phyloP scores from a whole-genome alignment of 2,888 invertebrate genomes.

The Ochropacha duplaris region DNA sequence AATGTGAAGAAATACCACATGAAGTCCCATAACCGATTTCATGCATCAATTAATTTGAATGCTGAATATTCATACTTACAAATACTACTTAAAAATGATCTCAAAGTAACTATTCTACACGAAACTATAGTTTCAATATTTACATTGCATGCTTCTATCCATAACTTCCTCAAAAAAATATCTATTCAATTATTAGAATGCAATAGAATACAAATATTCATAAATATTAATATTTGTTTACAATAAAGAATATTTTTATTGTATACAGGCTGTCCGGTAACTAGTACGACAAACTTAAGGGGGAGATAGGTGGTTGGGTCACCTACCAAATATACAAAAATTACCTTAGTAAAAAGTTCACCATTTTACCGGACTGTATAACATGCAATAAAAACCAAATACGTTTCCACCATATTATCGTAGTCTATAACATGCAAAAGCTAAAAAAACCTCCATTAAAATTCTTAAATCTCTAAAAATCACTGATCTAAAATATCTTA shows the following conservation, averaged over 20 bases:
- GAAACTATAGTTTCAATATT: not conserved
- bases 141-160: not conserved
- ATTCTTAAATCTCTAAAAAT: not conserved
- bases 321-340: no score
- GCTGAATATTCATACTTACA: not conserved
- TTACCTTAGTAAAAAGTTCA: no score
- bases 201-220: no score
- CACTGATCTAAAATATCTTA: not conserved
- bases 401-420: no score
- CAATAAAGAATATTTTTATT: no score
- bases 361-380: no score
- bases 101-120: not conserved
- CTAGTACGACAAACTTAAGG: no score
- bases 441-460: not conserved
- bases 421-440: no score
- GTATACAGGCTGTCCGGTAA: no score
- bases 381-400: no score
- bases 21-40: not conserved
- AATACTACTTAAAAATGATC: not conserved
- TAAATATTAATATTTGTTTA: no score
- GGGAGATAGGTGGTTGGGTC: no score
- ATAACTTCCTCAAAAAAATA: not conserved
- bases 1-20: not conserved
- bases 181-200: not conserved
- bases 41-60: not conserved